Base-by-base conservation (phyloP, 1,140 invertebrate genomes). In the Drosophila oshimai region DNA sequence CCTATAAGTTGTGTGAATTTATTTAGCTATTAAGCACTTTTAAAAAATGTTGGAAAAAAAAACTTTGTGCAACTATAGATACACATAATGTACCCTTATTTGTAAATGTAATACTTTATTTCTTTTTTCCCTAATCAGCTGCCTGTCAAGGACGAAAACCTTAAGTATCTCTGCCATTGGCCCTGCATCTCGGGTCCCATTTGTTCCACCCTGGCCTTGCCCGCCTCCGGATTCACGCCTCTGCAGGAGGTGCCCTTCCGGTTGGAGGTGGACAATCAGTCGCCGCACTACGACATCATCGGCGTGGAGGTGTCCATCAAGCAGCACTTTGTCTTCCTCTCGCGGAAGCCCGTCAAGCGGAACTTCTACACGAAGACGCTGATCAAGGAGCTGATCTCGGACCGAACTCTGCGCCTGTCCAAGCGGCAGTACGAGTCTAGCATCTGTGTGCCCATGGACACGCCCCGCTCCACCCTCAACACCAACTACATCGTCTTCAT, bases 111-210 rank as follows among this genome's bases (percentile, higher is more conserved):
- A 22, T 22, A 5, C 2, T 22, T 3, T 22, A 22, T 22, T 5
- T 22, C 22, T 22, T 22, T 12, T 3, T 22, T 9, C 4, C 7
- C 6, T 12, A 6, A 20, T 5, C 22, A 90, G 89, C 53, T 90
- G 0, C 67, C 89, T 0, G 72, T 89, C 4, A 84, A 89, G 51
- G 87, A 89, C 24, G 89, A 90, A 47, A 89, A 88, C 18, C 60
- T 86, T 4, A 90, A 90, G 37, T 89, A 89, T 65, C 87, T 90
- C n/a, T 90, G 89, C 51, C 81, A 88, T 44, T 89, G 89, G 86
- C 89, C 89, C 4, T 90, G 89, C 34, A 78, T 79, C 10, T 89
- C 89, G 3, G 89, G 89, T 4, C 89, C 89, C 7, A 77, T 90
- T n/a, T 67, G 62, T 33, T 73, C 79, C 6, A 86, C 68, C 3